These are phyloP conservation scores for Macaca fascicularis DNA, from an alignment of 2,113 vertebrate species.

Conservation along the genomic window DNA sequence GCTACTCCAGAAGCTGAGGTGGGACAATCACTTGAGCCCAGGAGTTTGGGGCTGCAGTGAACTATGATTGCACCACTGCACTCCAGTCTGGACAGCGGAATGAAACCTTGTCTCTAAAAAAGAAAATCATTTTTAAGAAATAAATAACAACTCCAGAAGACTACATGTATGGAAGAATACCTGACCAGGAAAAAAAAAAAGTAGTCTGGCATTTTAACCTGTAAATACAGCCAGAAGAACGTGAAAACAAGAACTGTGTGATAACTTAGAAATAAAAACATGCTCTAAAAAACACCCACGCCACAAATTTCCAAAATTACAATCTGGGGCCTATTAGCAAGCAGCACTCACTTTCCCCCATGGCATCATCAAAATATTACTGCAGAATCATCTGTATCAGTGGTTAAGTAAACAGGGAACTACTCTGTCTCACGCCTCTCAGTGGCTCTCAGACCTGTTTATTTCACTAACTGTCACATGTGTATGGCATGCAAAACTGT, in stretches of 20 bases:
- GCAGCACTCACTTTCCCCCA: background rate
- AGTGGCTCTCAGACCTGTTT: background rate
- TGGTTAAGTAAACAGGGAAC: background rate
- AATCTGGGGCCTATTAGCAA: constrained; percentile 36
- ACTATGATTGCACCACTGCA: too few relatives aligned
- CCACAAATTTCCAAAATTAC: constrained; percentile 45
- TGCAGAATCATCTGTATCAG: background rate
- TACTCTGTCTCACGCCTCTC: background rate
- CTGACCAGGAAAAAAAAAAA: background rate
- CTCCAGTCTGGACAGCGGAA: too few relatives aligned
- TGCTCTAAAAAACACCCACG: constrained; percentile 16
- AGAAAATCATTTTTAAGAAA: too few relatives aligned
- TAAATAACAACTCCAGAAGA: background rate
- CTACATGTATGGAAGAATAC: background rate
- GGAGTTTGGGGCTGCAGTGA: too few relatives aligned
- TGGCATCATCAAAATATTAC: background rate
- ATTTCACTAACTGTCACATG: constrained; percentile 30
- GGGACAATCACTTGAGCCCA: too few relatives aligned
- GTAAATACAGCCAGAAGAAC: background rate
- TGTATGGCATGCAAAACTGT: background rate
- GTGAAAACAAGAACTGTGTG: background rate
- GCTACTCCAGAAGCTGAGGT: too few relatives aligned
- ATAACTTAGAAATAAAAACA: constrained; percentile 28
- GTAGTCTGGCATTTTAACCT: background rate
- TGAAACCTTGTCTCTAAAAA: too few relatives aligned